Base-by-base conservation (phyloP, 2,113 vertebrate genomes). In the Hippocampus zosterae region DNA sequence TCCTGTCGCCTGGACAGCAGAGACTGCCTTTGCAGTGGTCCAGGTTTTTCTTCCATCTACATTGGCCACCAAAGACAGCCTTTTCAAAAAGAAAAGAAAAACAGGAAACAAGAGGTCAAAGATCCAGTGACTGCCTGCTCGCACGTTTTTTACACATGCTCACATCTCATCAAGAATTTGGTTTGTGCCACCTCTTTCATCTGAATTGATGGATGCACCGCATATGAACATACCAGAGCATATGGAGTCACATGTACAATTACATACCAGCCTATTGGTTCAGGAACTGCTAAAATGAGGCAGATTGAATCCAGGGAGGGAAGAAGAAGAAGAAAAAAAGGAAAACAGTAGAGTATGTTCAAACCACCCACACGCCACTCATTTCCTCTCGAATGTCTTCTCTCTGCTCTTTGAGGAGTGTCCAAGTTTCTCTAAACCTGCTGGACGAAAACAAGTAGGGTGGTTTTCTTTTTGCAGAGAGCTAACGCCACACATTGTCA, bases 361-460 rank as follows among this genome's bases (percentile, higher is more conserved):
- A 73, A 77, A 83, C 66, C 9, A 25, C 0, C 50, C 46, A 29
- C 63, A 5, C 9, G 21, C 0, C 25, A 48, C 25, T 65, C 69
- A 75, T 73, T 80, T 68, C 52, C 61, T 83, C 65, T 79, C 72
- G 64, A 79, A 71, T 79, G 72, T 72, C 52, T 71, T 84, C 76
- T 59, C 72, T 76, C 29, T 56, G 29, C 72, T 74, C 80, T 88
- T 89, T 84, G 61, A 85, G 73, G 71, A 65, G 84, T 84, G 83
- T 80, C 87, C 75, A 25, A 85, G 76, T 85, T 74, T 85, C 65
- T 84, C 81, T 79, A 89, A 88, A 79, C 83, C 77, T 10, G 53
- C 77, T 5, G 57, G 70, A 68, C 67, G 42, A 37, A 65, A 21
- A 69, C 71, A 44, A 69, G 71, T 48, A 21, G 65, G 48, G 1